These are phyloP conservation scores for Drosophila guanche DNA, from an alignment of 1,140 invertebrate species.

Conservation along the genomic window DNA sequence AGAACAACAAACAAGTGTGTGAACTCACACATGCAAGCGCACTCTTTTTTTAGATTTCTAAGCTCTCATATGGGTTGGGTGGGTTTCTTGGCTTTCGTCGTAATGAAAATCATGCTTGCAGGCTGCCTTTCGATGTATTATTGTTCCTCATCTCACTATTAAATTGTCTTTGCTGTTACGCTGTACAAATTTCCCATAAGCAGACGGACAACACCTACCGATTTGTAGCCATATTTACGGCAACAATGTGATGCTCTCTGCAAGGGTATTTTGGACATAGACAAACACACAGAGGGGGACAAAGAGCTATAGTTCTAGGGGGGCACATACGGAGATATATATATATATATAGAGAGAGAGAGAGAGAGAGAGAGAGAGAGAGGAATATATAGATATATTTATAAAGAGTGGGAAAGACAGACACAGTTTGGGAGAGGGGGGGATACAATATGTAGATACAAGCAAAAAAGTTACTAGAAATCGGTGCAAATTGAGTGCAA, in stretches of 20 bases:
- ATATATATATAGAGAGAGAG: conserved; percentile 41
- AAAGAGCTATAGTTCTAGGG: background rate
- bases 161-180: too few relatives aligned
- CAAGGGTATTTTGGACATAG: conserved; percentile 14
- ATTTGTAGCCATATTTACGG: background rate
- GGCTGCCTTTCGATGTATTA: too few relatives aligned
- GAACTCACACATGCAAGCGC: too few relatives aligned
- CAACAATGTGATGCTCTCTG: background rate
- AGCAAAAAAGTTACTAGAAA: conserved; percentile 53
- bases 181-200: too few relatives aligned
- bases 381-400: conserved; percentile 41
- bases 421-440: conserved; percentile 10
- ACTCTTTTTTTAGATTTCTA: too few relatives aligned
- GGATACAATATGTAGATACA: conserved; percentile 45
- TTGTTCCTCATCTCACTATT: too few relatives aligned
- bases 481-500: conserved; percentile 73
- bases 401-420: conserved; percentile 38
- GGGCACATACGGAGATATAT: conserved; percentile 28
- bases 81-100: too few relatives aligned
- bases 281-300: conserved; percentile 15
- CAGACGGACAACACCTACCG: too few relatives aligned
- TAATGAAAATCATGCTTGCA: too few relatives aligned
- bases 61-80: too few relatives aligned
- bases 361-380: conserved; percentile 21
- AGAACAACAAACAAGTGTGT: too few relatives aligned